phyloP scores from a whole-genome alignment of 2,113 vertebrate genomes.

The Acrocephalus arundinaceus region DNA sequence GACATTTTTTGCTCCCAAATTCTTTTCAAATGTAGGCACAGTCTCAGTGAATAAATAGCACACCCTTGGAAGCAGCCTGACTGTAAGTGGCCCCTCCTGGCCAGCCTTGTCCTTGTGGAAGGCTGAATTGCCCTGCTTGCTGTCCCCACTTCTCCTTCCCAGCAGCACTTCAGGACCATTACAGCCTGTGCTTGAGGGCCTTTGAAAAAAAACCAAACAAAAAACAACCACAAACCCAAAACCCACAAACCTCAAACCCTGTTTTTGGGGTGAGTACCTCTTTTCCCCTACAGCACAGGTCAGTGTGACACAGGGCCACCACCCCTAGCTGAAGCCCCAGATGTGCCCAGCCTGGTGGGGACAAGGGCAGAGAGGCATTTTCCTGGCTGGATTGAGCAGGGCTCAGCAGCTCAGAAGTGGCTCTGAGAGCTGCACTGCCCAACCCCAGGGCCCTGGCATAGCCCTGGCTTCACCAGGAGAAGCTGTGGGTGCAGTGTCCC shows the following conservation, averaged over 20 bases:
- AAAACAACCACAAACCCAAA: background rate
- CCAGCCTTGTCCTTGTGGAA: background rate
- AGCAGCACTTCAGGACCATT: background rate
- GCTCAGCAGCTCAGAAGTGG: background rate
- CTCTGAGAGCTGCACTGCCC: background rate
- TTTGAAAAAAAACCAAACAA: background rate
- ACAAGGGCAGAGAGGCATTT: background rate
- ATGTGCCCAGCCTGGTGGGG: background rate
- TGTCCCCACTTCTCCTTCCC: background rate
- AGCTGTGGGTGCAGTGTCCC: background rate
- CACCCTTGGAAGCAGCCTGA: background rate
- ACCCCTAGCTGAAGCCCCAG: background rate
- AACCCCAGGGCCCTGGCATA: background rate
- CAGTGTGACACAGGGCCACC: background rate
- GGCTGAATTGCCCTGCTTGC: background rate
- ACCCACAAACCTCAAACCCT: rapidly evolving
- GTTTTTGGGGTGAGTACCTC: rapidly evolving
- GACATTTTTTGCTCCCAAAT: background rate
- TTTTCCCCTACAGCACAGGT: background rate
- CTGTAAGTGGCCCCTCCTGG: background rate
- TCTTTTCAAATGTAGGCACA: background rate
- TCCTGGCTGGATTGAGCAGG: background rate
- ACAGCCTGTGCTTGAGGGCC: background rate
- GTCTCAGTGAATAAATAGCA: background rate
- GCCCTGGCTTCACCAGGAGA: rapidly evolving